Evolutionary conservation across 1,140 invertebrate species (phyloP), one percentile per base, ranked within the genome.

Genomic region (Thalassaphorura encarpata): DNA sequence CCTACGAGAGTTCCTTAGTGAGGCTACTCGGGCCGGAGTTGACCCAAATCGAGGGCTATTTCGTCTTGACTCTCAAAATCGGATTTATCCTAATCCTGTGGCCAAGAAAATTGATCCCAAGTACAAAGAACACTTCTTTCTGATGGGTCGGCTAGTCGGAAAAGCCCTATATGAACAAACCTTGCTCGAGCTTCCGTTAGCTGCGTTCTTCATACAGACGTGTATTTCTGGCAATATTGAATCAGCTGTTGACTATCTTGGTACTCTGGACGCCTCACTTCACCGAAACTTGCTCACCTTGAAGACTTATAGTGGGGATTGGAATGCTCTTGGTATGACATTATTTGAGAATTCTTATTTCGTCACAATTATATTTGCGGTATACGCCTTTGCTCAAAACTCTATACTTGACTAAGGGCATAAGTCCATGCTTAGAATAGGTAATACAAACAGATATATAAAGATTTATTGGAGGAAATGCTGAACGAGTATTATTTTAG

Each of bases 11-110:
- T 95, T 94, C 70, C 73, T 93, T 1, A 87, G 84, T 1, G 89
- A 94, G 69, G 74, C 97, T 4, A 72, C 97, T 5, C 94, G 92
- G 72, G 94, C 92, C 0, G 87, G 89, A 0, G 97, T 97, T 71
- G 92, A 99, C 76, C 94, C 95, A 0, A 97, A 97, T 70, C 77
- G 93, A 39, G 95, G 94, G 0, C 88, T 97, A 67, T 98, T 98
- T 70, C 72, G 85, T 49, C 75, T 92, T 16, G 97, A 93, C 1
- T 84, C 83, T 59, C 91, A 97, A 67, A 90, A 94, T 67, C 82
- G 89, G 70, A 70, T 98, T 11, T 98, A 97, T 73, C 95, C 95
- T 0, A 98, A 97, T 74, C 94, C 94, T 0, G 84, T 86, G 39
- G 89, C 92, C 11, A 78, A 84, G 57, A 71, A 89, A 19, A 71